phyloP scores from a whole-genome alignment of 2,888 invertebrate genomes.

The Phyllotreta cruciferae region DNA sequence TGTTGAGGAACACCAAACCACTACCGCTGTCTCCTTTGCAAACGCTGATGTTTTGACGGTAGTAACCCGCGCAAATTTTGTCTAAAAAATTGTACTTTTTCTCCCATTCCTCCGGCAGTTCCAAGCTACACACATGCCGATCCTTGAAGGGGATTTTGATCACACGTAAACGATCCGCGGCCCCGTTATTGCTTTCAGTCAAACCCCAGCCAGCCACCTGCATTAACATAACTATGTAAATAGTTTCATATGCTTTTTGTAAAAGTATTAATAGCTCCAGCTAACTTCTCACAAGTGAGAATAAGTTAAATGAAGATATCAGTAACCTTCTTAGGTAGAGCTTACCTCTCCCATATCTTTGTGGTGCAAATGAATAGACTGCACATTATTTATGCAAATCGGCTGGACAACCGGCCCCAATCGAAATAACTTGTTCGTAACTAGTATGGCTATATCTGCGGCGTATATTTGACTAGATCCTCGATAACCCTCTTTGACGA shows the following conservation, averaged over 20 bases:
- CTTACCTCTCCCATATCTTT: conserved; percentile 36
- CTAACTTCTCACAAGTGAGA: no score
- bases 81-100: conserved; percentile 35
- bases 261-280: no score
- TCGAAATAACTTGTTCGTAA: conserved; percentile 27
- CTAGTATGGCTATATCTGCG: conserved; percentile 36
- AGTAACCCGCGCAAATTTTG: conserved; percentile 40
- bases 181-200: conserved; percentile 25
- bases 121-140: conserved; percentile 31
- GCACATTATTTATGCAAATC: conserved; percentile 34
- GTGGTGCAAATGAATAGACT: conserved; percentile 26
- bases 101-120: conserved; percentile 35
- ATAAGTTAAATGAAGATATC: no score
- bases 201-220: conserved; percentile 40
- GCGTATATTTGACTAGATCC: conserved; percentile 33
- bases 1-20: conserved; percentile 35
- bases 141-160: conserved; percentile 38
- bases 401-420: conserved; percentile 36
- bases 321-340: no score
- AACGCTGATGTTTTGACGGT: conserved; percentile 31
- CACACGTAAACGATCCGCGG: conserved; percentile 33
- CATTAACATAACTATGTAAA: no score
- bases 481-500: conserved; percentile 30
- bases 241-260: no score
- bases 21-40: conserved; percentile 40